phyloP scores from a whole-genome alignment of 2,113 vertebrate species.

The Cettia cetti region DNA sequence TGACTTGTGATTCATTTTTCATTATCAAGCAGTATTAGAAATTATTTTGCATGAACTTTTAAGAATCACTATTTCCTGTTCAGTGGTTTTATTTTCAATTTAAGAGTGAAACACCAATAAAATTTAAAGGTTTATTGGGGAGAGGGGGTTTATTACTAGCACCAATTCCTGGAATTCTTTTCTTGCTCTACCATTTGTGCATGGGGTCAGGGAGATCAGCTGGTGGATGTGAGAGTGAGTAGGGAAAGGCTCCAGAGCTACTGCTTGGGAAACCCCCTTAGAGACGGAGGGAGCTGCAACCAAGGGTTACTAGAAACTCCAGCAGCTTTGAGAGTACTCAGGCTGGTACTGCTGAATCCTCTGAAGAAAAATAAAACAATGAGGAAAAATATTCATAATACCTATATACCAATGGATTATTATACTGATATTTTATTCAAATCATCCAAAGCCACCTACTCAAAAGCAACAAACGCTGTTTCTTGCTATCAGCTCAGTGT shows the following conservation, averaged over 20 bases:
- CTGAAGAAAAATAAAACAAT: not conserved
- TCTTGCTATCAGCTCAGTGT: not conserved
- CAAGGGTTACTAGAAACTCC: not conserved
- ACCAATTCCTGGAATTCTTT: not conserved
- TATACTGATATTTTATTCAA: not conserved
- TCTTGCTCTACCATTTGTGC: not conserved
- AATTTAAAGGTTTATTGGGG: slow-evolving; percentile 8
- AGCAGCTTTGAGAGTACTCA: not conserved
- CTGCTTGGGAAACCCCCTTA: not conserved
- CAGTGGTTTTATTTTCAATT: slow-evolving; percentile 28
- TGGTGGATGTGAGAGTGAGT: not conserved
- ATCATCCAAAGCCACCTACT: not conserved
- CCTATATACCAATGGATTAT: not conserved
- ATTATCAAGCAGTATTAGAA: slow-evolving; percentile 8
- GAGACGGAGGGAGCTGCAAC: not conserved
- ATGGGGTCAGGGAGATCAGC: not conserved
- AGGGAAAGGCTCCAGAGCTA: not conserved
- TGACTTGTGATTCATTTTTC: not conserved
- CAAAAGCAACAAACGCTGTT: not conserved
- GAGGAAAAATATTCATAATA: not conserved
- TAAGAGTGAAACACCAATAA: slow-evolving; percentile 38
- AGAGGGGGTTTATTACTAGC: not conserved
- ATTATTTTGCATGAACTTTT: not conserved
- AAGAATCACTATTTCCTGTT: slow-evolving; percentile 18
- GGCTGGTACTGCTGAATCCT: not conserved